These are phyloP conservation scores for Drosophila simulans DNA, from an alignment of 1,140 invertebrate genomes.

Conservation along the genomic window DNA sequence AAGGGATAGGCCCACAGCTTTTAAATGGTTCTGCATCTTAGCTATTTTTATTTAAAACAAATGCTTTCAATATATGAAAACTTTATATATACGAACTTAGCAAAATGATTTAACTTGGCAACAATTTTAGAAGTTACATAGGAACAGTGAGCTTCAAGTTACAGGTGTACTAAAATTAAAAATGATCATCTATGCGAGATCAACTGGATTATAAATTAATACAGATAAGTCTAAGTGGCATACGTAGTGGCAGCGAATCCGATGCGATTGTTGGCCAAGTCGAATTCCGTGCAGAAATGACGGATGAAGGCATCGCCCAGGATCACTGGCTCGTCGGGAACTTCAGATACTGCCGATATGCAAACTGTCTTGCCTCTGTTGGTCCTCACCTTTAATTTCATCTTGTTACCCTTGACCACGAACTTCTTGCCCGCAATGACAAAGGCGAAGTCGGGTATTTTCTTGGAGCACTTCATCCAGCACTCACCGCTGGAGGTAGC, in stretches of 20 bases:
- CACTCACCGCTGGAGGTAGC: slow-evolving; percentile 34
- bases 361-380: slow-evolving; percentile 29
- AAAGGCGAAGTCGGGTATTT: slow-evolving; percentile 22
- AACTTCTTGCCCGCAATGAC: slow-evolving; percentile 14
- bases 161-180: not conserved
- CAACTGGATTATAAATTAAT: not conserved
- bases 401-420: slow-evolving; percentile 5
- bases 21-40: not conserved
- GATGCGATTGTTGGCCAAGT: slow-evolving; percentile 10
- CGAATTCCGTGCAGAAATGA: slow-evolving; percentile 25
- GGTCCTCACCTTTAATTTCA: slow-evolving; percentile 23
- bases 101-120: too few species aligned
- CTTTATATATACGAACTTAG: too few species aligned
- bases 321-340: slow-evolving; percentile 9
- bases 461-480: slow-evolving; percentile 30
- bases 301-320: slow-evolving; percentile 35
- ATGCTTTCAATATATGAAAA: too few species aligned
- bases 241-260: slow-evolving; percentile 28
- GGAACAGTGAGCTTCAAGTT: too few species aligned
- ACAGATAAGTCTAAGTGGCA: not conserved
- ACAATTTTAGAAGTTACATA: too few species aligned
- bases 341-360: slow-evolving; percentile 14
- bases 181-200: slow-evolving; percentile 21
- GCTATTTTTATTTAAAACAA: not conserved
- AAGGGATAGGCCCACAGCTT: not conserved